These are phyloP conservation scores for Myxocyprinus asiaticus DNA, from an alignment of 2,113 vertebrate genomes.

Conservation along the genomic window DNA sequence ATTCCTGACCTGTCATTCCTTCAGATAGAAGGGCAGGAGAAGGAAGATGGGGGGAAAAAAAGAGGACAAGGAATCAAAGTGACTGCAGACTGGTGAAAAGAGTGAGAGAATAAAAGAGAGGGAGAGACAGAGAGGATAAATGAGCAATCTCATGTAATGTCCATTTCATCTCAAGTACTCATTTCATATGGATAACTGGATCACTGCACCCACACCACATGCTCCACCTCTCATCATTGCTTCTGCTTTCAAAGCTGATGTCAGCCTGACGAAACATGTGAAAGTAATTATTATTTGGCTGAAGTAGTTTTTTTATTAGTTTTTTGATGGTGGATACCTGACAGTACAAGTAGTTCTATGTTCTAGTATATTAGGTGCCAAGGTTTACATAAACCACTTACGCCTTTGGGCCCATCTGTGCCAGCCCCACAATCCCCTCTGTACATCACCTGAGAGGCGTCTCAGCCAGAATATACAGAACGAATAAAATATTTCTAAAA, in stretches of 20 bases:
- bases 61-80: conserved; percentile 57
- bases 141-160: conserved; percentile 44
- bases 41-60: conserved; percentile 37
- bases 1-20: conserved; percentile 56
- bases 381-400: conserved; percentile 41
- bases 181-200: conserved; percentile 62
- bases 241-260: neutral
- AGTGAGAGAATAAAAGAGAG: conserved; percentile 28
- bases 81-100: conserved; percentile 39
- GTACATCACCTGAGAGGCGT: neutral
- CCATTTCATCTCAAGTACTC: conserved; percentile 56
- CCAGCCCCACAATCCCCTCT: neutral
- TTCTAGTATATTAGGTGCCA: conserved; percentile 16
- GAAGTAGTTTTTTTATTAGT: neutral
- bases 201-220: conserved; percentile 25
- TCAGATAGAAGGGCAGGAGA: conserved; percentile 54
- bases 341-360: neutral
- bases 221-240: conserved; percentile 12
- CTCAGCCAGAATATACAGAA: conserved; percentile 18
- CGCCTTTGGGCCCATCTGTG: conserved; percentile 13
- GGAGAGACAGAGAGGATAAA: neutral
- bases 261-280: neutral
- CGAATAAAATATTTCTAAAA: conserved; percentile 9
- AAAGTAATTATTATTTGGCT: neutral
- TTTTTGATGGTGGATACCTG: neutral